These are phyloP conservation scores for Paramormyrops kingsleyae DNA, from an alignment of 2,113 vertebrate genomes.

Conservation along the genomic window DNA sequence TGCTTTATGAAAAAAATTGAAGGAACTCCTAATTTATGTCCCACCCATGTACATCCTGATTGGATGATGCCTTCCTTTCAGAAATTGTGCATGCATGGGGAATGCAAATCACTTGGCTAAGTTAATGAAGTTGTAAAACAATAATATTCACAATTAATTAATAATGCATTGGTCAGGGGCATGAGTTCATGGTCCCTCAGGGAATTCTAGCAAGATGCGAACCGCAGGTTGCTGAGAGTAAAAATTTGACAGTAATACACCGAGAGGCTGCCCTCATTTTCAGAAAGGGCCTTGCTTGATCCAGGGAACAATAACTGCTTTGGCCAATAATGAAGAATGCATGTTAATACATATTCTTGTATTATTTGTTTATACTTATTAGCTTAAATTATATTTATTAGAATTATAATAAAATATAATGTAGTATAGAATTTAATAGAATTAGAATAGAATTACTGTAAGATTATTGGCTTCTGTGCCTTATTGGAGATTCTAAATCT, in stretches of 20 bases:
- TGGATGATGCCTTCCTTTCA: background rate
- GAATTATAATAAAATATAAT: background rate
- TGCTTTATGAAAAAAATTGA: background rate
- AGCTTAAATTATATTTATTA: background rate
- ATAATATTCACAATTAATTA: constrained; percentile 1
- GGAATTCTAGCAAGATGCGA: background rate
- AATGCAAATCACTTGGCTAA: background rate
- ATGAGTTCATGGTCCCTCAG: background rate
- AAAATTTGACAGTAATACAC: background rate
- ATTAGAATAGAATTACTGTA: background rate
- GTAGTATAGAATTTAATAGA: background rate
- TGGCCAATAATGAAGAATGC: background rate
- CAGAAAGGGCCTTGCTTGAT: background rate
- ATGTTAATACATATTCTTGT: background rate
- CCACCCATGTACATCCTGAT: background rate
- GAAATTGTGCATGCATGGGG: background rate
- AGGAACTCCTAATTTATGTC: background rate
- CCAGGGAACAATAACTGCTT: background rate
- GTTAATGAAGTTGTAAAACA: background rate
- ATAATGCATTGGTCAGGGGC: background rate
- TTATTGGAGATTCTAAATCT: background rate
- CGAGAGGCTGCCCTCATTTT: background rate
- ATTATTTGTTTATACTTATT: background rate
- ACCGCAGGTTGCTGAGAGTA: background rate
- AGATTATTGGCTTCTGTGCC: background rate